These are phyloP conservation scores for Bugulina stolonifera DNA, from an alignment of 2,888 invertebrate species.

Conservation along the genomic window DNA sequence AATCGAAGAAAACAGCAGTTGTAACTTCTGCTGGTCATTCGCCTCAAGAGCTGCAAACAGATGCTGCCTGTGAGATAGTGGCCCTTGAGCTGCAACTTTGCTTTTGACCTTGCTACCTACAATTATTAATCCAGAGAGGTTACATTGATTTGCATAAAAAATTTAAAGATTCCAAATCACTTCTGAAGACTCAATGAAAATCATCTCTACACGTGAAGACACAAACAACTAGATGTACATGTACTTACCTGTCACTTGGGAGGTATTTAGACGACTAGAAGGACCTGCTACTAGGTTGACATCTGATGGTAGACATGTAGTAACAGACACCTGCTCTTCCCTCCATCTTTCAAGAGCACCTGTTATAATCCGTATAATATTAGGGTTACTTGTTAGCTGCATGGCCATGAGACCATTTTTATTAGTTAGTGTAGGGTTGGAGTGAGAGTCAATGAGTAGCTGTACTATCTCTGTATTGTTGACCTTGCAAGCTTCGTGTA, in stretches of 20 bases:
- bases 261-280: too few species aligned
- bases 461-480: constrained; percentile 37
- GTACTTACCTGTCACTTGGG: too few species aligned
- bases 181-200: too few species aligned
- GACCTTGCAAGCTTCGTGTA: constrained; percentile 42
- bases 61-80: constrained; percentile 31
- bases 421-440: constrained; percentile 18
- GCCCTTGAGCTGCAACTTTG: too few species aligned
- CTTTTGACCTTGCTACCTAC: too few species aligned
- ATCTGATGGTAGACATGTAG: too few species aligned
- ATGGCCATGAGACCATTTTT: constrained; percentile 21
- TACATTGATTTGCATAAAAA: too few species aligned
- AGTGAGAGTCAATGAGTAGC: constrained; percentile 36
- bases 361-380: constrained; percentile 6
- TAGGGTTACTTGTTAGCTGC: constrained; percentile 11
- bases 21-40: constrained; percentile 33
- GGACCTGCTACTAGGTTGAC: too few species aligned
- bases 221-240: too few species aligned
- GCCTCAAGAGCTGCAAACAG: constrained; percentile 37
- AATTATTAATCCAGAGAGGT: too few species aligned
- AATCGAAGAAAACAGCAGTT: constrained; percentile 29
- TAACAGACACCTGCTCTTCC: neutral
- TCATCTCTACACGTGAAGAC: too few species aligned
- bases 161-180: too few species aligned
- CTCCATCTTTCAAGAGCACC: neutral